These are phyloP conservation scores for Hippocampus comes DNA, from an alignment of 2,113 vertebrate species.

Conservation along the genomic window DNA sequence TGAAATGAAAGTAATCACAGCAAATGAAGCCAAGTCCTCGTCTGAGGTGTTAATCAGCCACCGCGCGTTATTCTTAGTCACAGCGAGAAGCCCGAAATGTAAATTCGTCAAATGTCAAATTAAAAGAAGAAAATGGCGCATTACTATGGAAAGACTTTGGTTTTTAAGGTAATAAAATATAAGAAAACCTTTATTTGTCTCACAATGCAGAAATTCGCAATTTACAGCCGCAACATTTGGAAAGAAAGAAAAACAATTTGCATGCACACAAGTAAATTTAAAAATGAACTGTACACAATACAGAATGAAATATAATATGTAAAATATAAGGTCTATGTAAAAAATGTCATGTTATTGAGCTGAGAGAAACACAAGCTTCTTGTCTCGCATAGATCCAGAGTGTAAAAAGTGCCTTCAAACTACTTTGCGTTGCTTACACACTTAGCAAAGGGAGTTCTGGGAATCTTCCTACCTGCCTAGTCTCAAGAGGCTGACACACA, in stretches of 20 bases:
- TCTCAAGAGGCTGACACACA: background rate
- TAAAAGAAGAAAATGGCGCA: conserved; percentile 34
- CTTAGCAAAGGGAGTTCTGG: background rate
- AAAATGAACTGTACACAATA: no score
- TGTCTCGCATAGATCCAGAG: background rate
- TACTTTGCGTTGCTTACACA: background rate
- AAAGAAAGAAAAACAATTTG: no score
- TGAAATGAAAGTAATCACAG: conserved; percentile 31
- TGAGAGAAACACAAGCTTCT: no score
- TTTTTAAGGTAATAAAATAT: no score
- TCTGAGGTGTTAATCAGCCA: conserved; percentile 62
- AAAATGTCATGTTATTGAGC: no score
- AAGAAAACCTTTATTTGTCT: no score
- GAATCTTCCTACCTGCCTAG: background rate
- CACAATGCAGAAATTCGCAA: no score
- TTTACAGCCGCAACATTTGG: no score
- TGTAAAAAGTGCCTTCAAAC: background rate
- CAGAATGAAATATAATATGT: no score
- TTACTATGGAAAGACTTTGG: no score
- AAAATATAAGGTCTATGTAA: no score
- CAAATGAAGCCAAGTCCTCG: conserved; percentile 26
- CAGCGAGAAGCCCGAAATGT: conserved; percentile 43
- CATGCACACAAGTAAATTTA: no score
- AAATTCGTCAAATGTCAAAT: conserved; percentile 35
- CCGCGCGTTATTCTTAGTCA: conserved; percentile 62